phyloP scores from a whole-genome alignment of 2,797 vertebrate species.

The Dromococcyx pavoninus region DNA sequence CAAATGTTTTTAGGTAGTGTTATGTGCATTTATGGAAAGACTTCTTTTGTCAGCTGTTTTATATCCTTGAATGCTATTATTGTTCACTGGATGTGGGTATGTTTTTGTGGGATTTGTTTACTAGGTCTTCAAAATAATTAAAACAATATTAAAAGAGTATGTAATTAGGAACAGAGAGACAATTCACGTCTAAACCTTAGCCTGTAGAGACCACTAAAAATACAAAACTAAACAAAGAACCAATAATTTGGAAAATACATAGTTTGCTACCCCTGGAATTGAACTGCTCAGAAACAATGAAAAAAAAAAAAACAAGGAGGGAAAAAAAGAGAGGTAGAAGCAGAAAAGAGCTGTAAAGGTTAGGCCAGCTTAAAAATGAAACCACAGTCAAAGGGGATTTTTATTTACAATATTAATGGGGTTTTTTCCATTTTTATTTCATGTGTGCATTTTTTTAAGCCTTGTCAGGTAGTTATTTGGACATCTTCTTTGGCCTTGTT shows the following conservation, averaged over 20 bases:
- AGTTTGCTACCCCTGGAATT: not conserved
- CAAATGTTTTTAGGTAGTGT: not conserved
- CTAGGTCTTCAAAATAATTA: not conserved
- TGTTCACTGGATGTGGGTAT: not conserved
- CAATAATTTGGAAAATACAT: not conserved
- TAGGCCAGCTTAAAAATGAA: not conserved
- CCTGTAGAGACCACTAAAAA: not conserved
- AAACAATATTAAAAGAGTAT: not conserved
- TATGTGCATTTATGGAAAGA: not conserved
- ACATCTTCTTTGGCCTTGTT: not conserved
- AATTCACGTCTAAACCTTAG: not conserved
- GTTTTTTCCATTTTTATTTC: not conserved
- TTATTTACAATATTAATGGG: too few relatives aligned
- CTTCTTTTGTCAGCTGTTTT: not conserved
- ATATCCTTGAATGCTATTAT: not conserved
- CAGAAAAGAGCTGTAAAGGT: not conserved
- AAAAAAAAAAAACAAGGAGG: not conserved
- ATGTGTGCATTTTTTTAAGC: not conserved
- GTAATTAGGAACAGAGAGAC: not conserved
- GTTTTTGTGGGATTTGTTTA: not conserved
- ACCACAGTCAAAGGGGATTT: rapidly evolving
- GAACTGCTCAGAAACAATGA: not conserved
- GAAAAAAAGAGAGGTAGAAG: not conserved
- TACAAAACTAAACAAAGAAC: not conserved
- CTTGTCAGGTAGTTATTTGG: not conserved